phyloP scores from a whole-genome alignment of 1,140 invertebrate genomes.

The Conopomorpha cramerella region DNA sequence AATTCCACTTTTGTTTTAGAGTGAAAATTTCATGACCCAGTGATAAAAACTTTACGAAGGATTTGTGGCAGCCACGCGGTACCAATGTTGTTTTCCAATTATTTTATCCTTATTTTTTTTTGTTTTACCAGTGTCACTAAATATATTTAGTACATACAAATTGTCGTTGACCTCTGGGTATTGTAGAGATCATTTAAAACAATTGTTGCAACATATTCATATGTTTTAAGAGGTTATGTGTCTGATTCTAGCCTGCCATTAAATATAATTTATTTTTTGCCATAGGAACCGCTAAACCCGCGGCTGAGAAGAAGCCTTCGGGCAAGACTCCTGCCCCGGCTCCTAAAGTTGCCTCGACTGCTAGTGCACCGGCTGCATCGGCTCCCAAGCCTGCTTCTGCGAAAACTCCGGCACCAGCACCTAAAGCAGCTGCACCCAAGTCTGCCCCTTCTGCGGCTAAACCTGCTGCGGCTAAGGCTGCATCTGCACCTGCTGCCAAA shows the following conservation, averaged over 20 bases:
- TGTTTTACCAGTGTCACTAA: too few species aligned
- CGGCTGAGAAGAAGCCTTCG: slow-evolving; percentile 68
- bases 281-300: slow-evolving; percentile 27
- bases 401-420: slow-evolving; percentile 46
- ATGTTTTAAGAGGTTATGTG: not conserved
- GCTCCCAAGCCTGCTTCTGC: slow-evolving; percentile 39
- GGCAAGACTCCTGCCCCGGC: slow-evolving; percentile 33
- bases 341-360: slow-evolving; percentile 14
- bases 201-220: too few species aligned
- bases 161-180: too few species aligned
- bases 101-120: too few species aligned
- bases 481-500: slow-evolving; percentile 43
- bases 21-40: not conserved
- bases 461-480: slow-evolving; percentile 35
- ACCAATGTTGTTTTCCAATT: not conserved
- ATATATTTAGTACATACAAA: too few species aligned
- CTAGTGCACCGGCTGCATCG: slow-evolving; percentile 25
- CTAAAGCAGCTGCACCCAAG: slow-evolving; percentile 29
- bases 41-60: not conserved
- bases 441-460: slow-evolving; percentile 40
- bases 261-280: slow-evolving; percentile 4
- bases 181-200: too few species aligned
- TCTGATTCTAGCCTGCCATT: too few species aligned
- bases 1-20: not conserved
- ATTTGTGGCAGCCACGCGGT: slow-evolving; percentile 27